These are phyloP conservation scores for Spodoptera litura DNA, from an alignment of 1,140 invertebrate species.

Conservation along the genomic window DNA sequence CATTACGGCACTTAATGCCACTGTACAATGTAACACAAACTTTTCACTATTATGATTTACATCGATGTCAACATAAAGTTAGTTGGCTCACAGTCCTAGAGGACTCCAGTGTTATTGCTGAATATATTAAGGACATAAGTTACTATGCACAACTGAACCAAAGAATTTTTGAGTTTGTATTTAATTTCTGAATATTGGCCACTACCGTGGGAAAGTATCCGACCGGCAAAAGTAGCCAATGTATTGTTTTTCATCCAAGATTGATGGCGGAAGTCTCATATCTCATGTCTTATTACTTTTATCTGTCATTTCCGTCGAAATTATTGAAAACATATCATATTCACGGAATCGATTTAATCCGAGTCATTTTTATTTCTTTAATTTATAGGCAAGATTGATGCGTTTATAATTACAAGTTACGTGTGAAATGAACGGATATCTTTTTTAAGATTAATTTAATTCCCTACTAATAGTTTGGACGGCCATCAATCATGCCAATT, in stretches of 20 bases:
- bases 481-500: constrained; percentile 75
- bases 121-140: too few species aligned
- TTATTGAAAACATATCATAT: constrained; percentile 60
- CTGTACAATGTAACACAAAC: too few species aligned
- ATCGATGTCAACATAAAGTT: too few species aligned
- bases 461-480: constrained; percentile 50
- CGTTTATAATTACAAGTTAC: constrained; percentile 68
- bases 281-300: constrained; percentile 67
- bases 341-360: constrained; percentile 57
- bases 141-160: too few species aligned
- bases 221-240: background rate
- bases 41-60: too few species aligned
- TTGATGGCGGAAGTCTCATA: constrained; percentile 77
- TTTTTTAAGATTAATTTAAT: constrained; percentile 59
- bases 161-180: background rate
- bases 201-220: constrained; percentile 38
- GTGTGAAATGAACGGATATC: constrained; percentile 53
- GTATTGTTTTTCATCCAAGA: constrained; percentile 69
- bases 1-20: too few species aligned
- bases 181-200: background rate
- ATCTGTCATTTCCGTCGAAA: constrained; percentile 76
- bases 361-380: constrained; percentile 47
- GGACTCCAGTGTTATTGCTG: too few species aligned
- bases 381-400: constrained; percentile 64
- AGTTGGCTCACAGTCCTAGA: too few species aligned